phyloP scores from a whole-genome alignment of 2,797 vertebrate genomes.

The Pseudochromis fuscus region DNA sequence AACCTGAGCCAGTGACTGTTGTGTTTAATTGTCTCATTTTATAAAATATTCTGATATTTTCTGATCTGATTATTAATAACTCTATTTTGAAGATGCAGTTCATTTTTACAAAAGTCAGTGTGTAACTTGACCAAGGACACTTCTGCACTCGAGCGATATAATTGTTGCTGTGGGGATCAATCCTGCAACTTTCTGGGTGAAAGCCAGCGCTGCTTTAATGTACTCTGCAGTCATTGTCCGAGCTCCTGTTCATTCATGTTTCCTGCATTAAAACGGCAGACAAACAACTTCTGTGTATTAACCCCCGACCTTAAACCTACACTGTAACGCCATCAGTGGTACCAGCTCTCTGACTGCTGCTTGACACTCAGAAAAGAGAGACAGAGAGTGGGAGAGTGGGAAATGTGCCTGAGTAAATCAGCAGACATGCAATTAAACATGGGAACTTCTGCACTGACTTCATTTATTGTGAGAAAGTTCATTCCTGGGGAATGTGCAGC shows the following conservation, averaged over 20 bases:
- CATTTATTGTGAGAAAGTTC: conserved; percentile 57
- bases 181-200: conserved; percentile 23
- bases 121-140: conserved; percentile 30
- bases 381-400: conserved; percentile 19
- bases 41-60: background rate
- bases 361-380: conserved; percentile 1
- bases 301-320: conserved; percentile 23
- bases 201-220: conserved; percentile 20
- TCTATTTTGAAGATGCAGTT: background rate
- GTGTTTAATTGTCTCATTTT: background rate
- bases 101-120: background rate
- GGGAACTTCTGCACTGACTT: conserved; percentile 62
- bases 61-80: background rate
- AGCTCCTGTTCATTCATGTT: conserved; percentile 25
- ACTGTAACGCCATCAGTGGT: conserved; percentile 4
- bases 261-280: conserved; percentile 36
- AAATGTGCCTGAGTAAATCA: conserved; percentile 30
- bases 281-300: conserved; percentile 31
- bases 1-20: background rate
- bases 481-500: conserved; percentile 52
- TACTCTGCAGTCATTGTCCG: conserved; percentile 12
- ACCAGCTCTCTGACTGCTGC: conserved; percentile 10
- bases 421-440: conserved; percentile 53
- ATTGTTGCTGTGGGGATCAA: conserved; percentile 17
- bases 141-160: conserved; percentile 22